phyloP scores from a whole-genome alignment of 35 echinoderm and acorn worm species.

The Heliocidaris tuberculata region DNA sequence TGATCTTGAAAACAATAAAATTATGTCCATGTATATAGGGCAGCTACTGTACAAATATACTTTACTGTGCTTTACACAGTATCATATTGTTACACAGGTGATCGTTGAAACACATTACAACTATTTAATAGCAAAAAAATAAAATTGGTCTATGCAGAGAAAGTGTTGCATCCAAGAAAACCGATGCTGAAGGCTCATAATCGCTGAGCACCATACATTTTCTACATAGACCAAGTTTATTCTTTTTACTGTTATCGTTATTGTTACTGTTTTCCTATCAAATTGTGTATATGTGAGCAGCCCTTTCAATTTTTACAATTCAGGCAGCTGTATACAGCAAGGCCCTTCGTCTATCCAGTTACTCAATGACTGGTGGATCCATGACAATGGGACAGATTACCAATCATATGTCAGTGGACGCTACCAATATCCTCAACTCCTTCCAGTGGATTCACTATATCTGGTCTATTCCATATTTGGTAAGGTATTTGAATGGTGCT shows the following conservation, averaged over 20 bases:
- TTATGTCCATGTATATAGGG: no score
- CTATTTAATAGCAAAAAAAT: no score
- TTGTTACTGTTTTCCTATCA: background rate
- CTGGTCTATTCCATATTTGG: slow-evolving; percentile 92
- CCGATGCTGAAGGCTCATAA: no score
- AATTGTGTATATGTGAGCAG: background rate
- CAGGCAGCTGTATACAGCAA: slow-evolving; percentile 92
- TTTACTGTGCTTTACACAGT: no score
- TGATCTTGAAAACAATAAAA: no score
- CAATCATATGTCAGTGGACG: slow-evolving; percentile 97
- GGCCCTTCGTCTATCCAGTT: slow-evolving; percentile 82
- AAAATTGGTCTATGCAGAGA: no score
- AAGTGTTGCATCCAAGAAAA: no score
- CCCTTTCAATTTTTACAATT: background rate
- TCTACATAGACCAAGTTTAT: background rate
- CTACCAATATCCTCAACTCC: slow-evolving; percentile 68
- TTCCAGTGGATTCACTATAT: slow-evolving; percentile 83
- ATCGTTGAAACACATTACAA: no score
- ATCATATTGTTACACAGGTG: no score
- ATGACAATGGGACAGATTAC: slow-evolving; percentile 98
- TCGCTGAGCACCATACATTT: no score
- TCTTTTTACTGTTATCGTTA: background rate
- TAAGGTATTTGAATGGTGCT: slow-evolving; percentile 34
- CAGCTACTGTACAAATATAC: no score
- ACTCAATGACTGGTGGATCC: slow-evolving; percentile 74